A percentile compares a stretch with the other conserved stretches of the same genome.
Evolutionary conservation across 1,140 invertebrate genomes (phyloP).

Genomic region (Diorhabda elongata): DNA sequence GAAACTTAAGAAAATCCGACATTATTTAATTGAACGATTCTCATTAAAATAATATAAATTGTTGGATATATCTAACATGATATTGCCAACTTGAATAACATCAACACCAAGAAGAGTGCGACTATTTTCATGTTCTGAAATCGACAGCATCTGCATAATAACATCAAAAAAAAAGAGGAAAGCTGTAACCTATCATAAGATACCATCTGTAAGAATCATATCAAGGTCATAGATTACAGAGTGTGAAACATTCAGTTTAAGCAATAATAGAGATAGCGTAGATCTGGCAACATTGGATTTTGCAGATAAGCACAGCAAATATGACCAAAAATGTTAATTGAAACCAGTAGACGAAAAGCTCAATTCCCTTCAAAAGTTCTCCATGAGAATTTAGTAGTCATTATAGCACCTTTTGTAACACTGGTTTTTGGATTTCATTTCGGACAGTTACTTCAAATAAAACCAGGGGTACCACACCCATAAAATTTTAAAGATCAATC

Average conservation of each 20-base stretch:
- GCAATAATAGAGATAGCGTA: not conserved
- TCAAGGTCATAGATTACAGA: not conserved
- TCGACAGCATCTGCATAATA: not conserved
- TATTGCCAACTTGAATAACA: constrained; percentile 4
- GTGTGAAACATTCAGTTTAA: not conserved
- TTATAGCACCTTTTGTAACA: no score
- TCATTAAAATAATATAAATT: not conserved
- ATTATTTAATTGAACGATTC: no score
- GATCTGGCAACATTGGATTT: no score
- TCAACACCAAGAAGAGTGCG: not conserved
- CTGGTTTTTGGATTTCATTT: not conserved
- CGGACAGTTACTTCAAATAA: constrained; percentile 13
- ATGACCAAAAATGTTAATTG: no score
- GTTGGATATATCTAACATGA: constrained; percentile 3
- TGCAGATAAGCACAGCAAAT: no score
- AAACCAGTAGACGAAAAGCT: no score
- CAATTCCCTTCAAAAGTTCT: no score
- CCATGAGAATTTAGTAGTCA: no score
- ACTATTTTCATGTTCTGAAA: constrained; percentile 4
- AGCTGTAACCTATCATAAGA: not conserved
- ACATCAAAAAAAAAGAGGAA: constrained; percentile 1
- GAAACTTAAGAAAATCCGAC: no score
- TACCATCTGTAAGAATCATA: not conserved
- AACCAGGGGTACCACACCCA: constrained; percentile 10
- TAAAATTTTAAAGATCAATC: constrained; percentile 3